Base-by-base conservation (phyloP, 2,113 vertebrate species). In the Scomber colias region DNA sequence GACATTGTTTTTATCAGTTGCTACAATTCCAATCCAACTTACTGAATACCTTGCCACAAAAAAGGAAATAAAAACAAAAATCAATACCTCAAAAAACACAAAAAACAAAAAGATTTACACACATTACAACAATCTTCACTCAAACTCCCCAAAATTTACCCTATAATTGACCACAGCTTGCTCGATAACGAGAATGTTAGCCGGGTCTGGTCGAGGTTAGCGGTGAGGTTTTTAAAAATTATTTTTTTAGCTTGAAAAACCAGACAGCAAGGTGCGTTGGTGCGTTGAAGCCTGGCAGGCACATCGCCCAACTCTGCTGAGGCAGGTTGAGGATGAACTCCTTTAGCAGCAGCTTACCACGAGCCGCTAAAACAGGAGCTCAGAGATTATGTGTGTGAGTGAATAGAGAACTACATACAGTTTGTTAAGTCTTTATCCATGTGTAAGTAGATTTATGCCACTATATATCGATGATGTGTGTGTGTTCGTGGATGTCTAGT, bases 261-360 rank as follows among this genome's bases (percentile, higher is more conserved):
- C 66, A 63, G 63, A 78, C 68, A 30, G 59, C 45, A 90, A 87
- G 81, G 86, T 87, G 87, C 79, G 5, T 56, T 55, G 71, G 68
- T 68, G 71, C 53, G 11, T 40, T 30, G 31, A 51, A 17, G 56
- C 57, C 63, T 14, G n/a, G 9, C 44, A 31, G 70, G 53, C 49
- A 2, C 66, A 16, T 60, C 55, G 35, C 77, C 63, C 12, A 66
- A 66, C 71, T 69, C 69, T 17, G 46, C 9, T 48, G 11, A 31
- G 69, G 61, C 77, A 27, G 65, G 65, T 21, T 40, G 48, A 50
- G 24, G 71, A 48, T 40, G 16, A 68, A 40, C 62, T 19, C 15
- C 19, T 59, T 51, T 0, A 77, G 67, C 61, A 57, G 61, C 30
- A 71, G 68, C 44, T 69, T 27, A 72, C 4, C 40, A 31, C 5